Evolutionary conservation across 1,140 invertebrate species (phyloP).

Genomic region (Cydia strobilella): DNA sequence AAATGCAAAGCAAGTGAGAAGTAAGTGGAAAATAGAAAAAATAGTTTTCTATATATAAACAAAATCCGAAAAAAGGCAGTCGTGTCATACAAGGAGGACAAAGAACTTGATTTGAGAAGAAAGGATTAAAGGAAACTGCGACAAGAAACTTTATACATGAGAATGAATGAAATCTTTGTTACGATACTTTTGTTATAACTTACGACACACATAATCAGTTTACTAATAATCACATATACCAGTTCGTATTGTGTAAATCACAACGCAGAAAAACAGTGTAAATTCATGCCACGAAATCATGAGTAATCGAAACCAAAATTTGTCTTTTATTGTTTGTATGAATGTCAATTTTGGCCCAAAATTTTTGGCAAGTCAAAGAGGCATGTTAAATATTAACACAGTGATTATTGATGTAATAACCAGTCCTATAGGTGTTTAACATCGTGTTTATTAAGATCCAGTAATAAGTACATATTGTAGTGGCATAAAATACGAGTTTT

Average conservation of each 20-base stretch:
- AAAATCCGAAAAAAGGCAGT: neutral
- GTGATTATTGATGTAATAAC: neutral
- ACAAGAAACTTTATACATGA: neutral
- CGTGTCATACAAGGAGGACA: neutral
- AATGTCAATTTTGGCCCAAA: too few relatives aligned
- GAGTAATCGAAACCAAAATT: neutral
- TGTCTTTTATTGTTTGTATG: neutral
- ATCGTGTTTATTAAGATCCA: neutral
- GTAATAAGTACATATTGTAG: neutral
- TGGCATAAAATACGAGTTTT: slow-evolving; percentile 14
- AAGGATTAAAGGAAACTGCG: slow-evolving; percentile 1
- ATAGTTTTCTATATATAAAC: neutral
- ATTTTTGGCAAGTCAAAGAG: neutral
- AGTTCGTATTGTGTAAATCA: too few relatives aligned
- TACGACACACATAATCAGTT: too few relatives aligned
- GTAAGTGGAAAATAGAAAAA: neutral
- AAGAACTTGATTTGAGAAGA: neutral
- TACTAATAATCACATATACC: too few relatives aligned
- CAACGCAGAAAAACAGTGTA: neutral
- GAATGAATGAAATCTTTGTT: neutral
- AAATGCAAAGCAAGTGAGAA: neutral
- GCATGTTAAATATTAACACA: neutral
- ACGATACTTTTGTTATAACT: too few relatives aligned
- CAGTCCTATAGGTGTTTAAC: neutral
- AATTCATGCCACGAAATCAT: slow-evolving; percentile 1